These are phyloP conservation scores for Arrhamphus sclerolepis DNA, from an alignment of 2,797 vertebrate genomes.

Conservation along the genomic window DNA sequence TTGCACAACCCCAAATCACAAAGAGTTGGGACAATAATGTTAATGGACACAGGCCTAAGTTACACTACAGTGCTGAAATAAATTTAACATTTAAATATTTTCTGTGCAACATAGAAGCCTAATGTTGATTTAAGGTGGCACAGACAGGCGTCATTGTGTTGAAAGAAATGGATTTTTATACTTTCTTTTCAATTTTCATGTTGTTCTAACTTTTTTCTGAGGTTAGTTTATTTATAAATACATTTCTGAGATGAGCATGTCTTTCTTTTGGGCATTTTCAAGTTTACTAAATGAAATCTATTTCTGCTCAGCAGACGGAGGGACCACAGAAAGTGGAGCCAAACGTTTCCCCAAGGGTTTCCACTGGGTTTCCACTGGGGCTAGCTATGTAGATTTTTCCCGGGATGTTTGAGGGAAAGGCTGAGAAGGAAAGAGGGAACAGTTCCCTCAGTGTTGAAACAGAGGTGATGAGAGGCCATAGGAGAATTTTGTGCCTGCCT, in stretches of 20 bases:
- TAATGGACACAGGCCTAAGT: too few species aligned
- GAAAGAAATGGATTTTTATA: too few species aligned
- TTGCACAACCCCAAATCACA: too few species aligned
- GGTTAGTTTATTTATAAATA: constrained; percentile 3
- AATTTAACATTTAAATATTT: too few species aligned
- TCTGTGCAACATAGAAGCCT: too few species aligned
- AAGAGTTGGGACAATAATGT: too few species aligned
- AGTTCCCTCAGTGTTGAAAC: constrained; percentile 53
- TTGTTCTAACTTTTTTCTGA: too few species aligned
- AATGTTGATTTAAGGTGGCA: too few species aligned
- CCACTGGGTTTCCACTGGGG: constrained; percentile 45
- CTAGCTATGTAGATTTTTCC: constrained; percentile 62
- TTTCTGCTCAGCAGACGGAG: constrained; percentile 60
- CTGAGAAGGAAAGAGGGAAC: constrained; percentile 54
- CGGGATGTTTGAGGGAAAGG: constrained; percentile 63
- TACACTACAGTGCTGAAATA: too few species aligned
- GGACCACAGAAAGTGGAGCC: constrained; percentile 66
- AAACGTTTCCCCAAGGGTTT: constrained; percentile 53
- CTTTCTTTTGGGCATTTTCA: constrained; percentile 33
- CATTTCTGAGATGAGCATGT: constrained; percentile 17
- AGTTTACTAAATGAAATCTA: constrained; percentile 60
- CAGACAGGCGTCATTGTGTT: too few species aligned
- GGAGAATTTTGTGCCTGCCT: constrained; percentile 29
- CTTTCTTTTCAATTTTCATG: too few species aligned
- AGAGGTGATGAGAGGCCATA: constrained; percentile 12